phyloP scores from a whole-genome alignment of 2,888 invertebrate genomes.

The Drosophila gaucha region DNA sequence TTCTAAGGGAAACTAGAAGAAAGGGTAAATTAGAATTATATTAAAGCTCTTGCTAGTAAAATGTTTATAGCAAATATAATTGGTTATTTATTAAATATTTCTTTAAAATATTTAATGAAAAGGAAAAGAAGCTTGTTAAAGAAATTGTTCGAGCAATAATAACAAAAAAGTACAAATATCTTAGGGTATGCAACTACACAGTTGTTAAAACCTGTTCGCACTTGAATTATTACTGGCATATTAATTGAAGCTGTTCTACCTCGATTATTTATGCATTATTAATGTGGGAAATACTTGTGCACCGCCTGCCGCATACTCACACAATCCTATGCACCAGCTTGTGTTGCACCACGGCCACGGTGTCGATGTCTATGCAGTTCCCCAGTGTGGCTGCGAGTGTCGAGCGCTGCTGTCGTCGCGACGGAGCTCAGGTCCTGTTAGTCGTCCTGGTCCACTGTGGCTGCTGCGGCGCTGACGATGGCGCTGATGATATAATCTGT shows the following conservation, averaged over 20 bases:
- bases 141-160: too few relatives aligned
- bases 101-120: too few relatives aligned
- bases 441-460: constrained; percentile 10
- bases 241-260: constrained; percentile 54
- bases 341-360: constrained; percentile 85
- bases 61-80: too few relatives aligned
- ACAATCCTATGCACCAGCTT: constrained; percentile 83
- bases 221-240: background rate
- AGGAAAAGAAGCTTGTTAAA: too few relatives aligned
- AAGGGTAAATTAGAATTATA: too few relatives aligned
- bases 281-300: constrained; percentile 16
- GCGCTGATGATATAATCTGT: constrained; percentile 35
- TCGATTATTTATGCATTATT: constrained; percentile 60
- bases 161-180: too few relatives aligned
- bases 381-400: constrained; percentile 85
- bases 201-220: background rate
- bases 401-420: constrained; percentile 47
- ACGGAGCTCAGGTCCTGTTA: constrained; percentile 27
- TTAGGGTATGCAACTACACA: constrained; percentile 35
- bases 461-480: constrained; percentile 15
- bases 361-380: constrained; percentile 88
- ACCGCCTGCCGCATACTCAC: constrained; percentile 75
- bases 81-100: too few relatives aligned
- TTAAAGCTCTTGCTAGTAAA: too few relatives aligned
- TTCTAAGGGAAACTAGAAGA: too few relatives aligned